A percentile compares a stretch with the other conserved stretches of the same genome.
Evolutionary conservation across 2,113 vertebrate species (phyloP).

Genomic region (Lagopus leucura): DNA sequence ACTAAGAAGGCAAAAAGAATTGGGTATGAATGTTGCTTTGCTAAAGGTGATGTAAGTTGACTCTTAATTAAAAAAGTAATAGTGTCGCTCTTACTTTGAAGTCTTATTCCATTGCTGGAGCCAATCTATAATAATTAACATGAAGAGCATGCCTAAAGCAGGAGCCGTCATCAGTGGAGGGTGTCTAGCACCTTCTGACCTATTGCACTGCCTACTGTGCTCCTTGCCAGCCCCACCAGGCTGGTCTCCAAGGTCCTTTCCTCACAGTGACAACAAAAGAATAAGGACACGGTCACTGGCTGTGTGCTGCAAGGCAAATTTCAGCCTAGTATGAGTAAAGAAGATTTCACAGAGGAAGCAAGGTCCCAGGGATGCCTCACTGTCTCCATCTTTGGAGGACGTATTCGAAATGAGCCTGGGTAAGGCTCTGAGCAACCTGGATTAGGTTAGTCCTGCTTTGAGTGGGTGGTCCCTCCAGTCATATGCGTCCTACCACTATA

Average conservation of each 20-base stretch:
- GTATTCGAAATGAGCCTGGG: not conserved
- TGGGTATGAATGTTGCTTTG: not conserved
- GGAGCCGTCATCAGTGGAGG: not conserved
- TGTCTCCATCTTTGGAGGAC: not conserved
- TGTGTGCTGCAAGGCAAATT: not conserved
- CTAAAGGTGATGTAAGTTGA: not conserved
- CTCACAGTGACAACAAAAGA: not conserved
- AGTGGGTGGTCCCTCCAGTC: not conserved
- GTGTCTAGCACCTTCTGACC: not conserved
- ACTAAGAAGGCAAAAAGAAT: not conserved
- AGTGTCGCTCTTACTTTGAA: not conserved
- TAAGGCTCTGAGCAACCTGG: not conserved
- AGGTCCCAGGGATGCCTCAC: not conserved
- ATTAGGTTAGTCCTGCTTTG: not conserved
- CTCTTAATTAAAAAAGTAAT: not conserved
- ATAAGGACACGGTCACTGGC: not conserved
- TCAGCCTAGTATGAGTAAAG: not conserved
- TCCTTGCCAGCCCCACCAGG: rapidly evolving
- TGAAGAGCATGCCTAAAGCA: not conserved
- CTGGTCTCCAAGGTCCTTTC: not conserved
- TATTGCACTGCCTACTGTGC: not conserved
- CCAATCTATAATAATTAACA: not conserved
- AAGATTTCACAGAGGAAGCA: not conserved
- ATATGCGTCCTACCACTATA: rapidly evolving
- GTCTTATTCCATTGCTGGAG: not conserved